These are phyloP conservation scores for Brachionus rubens DNA, from an alignment of 1,140 invertebrate species.

Conservation along the genomic window DNA sequence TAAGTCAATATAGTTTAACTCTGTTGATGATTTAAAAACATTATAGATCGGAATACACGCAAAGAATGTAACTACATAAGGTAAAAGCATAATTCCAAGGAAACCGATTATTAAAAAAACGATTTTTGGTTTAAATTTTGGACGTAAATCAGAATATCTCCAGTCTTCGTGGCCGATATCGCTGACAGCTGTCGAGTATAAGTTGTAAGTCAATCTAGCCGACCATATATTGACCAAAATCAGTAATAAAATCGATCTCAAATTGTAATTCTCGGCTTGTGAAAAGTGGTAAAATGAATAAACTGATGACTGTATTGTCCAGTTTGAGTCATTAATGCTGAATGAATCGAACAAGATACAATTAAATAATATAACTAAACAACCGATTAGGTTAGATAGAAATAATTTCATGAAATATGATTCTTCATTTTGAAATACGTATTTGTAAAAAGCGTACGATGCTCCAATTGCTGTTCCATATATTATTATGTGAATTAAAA, in stretches of 20 bases:
- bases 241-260: background rate
- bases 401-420: background rate
- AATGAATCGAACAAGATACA: conserved; percentile 39
- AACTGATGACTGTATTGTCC: conserved; percentile 12
- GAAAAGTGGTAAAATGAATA: conserved; percentile 23
- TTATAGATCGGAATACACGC: background rate
- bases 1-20: background rate
- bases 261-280: background rate
- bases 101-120: conserved; percentile 29
- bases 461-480: background rate
- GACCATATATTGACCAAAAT: conserved; percentile 26
- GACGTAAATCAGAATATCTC: conserved; percentile 25
- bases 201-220: conserved; percentile 19
- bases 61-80: background rate
- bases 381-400: conserved; percentile 3
- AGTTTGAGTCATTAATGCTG: conserved; percentile 29
- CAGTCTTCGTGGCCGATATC: conserved; percentile 35
- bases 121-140: conserved; percentile 1
- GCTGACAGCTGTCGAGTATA: background rate
- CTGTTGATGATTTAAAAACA: background rate
- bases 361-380: conserved; percentile 3
- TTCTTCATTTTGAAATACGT: background rate
- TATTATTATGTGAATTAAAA: conserved; percentile 14
- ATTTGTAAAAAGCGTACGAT: background rate
- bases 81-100: conserved; percentile 6